Percentiles rank a stretch among this genome's conserved stretches.
Conservation (phyloP, 2,888 invertebrate genomes). For the Polyommatus icarus region DNA sequence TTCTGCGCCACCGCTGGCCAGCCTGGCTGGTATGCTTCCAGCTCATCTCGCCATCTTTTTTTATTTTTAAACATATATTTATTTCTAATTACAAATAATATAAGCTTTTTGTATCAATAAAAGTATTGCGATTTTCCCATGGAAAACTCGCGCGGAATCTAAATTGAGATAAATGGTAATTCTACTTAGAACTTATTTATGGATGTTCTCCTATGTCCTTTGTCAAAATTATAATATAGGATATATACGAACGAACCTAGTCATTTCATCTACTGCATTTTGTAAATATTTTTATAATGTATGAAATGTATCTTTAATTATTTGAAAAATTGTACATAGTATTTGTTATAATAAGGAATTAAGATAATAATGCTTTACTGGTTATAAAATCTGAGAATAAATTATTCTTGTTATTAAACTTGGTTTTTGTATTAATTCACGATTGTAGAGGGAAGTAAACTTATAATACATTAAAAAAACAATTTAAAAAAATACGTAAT, state of each 20-base stretch:
- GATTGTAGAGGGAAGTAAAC: too few species aligned
- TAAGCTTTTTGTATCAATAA: background rate
- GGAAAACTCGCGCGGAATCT: background rate
- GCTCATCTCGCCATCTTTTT: too few species aligned
- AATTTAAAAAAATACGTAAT: too few species aligned
- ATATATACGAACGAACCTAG: background rate
- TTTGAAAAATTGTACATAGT: background rate
- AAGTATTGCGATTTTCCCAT: background rate
- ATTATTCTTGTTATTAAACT: background rate
- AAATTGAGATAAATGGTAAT: background rate
- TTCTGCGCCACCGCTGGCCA: too few species aligned
- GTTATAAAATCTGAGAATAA: background rate
- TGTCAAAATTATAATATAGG: too few species aligned
- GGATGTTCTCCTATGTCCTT: background rate
- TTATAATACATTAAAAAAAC: too few species aligned
- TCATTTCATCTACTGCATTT: slow-evolving; percentile 14
- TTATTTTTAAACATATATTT: too few species aligned
- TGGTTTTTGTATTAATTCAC: too few species aligned
- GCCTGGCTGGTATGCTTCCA: too few species aligned
- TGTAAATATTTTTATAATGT: slow-evolving; percentile 17
- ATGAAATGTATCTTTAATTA: background rate
- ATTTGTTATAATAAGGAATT: background rate
- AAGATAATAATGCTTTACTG: background rate
- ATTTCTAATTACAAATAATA: too few species aligned
- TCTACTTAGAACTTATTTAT: background rate